Evolutionary conservation across 2,797 vertebrate species (phyloP).

Genomic region (Pangasius macronema): DNA sequence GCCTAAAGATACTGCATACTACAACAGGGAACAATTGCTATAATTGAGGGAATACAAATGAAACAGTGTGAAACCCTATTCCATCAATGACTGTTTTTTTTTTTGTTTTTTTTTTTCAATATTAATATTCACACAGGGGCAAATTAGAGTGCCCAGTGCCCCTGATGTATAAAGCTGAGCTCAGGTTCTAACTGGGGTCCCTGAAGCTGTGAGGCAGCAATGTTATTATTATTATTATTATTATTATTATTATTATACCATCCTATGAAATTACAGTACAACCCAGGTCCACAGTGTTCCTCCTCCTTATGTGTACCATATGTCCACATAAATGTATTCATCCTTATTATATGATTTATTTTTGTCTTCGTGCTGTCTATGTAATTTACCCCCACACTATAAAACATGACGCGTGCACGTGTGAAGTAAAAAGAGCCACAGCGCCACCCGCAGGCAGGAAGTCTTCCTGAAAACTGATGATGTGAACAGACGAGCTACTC

Average conservation of each 20-base stretch:
- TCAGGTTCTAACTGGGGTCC: no score
- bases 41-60: no score
- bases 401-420: neutral
- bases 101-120: no score
- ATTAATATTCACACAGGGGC: no score
- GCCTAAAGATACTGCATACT: no score
- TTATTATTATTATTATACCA: neutral
- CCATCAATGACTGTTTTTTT: no score
- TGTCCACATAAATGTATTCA: neutral
- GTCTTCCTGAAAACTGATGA: slow-evolving; percentile 61
- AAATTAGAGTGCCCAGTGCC: neutral
- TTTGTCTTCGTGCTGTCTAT: neutral
- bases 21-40: no score
- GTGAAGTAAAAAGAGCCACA: neutral
- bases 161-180: neutral
- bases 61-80: no score
- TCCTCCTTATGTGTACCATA: neutral
- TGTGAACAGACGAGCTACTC: neutral
- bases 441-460: slow-evolving; percentile 22
- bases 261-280: no score
- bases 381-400: neutral
- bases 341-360: neutral
- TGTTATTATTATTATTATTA: neutral
- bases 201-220: neutral
- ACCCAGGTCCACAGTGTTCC: neutral